Conservation (phyloP, 2,888 invertebrate species). For the Plebejus argus region DNA sequence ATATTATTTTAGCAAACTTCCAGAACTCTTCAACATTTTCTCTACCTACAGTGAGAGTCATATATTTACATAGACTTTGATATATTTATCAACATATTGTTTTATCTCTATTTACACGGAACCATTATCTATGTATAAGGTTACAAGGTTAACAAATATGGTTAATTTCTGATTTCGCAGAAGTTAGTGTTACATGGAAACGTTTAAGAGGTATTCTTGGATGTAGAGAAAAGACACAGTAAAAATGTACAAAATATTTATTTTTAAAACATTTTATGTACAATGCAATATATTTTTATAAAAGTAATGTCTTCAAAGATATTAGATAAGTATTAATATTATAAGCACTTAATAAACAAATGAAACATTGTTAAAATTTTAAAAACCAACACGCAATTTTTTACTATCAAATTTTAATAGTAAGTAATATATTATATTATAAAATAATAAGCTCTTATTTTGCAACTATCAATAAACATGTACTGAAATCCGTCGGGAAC, state of each 20-base stretch:
- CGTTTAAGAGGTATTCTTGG: neutral
- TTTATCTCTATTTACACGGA: neutral
- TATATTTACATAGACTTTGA: slow-evolving; percentile 5
- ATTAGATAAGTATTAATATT: neutral
- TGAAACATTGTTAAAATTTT: too few relatives aligned
- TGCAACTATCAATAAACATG: too few relatives aligned
- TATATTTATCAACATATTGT: neutral
- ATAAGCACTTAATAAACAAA: neutral
- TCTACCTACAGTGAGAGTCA: neutral
- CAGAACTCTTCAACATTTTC: neutral
- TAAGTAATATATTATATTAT: too few relatives aligned
- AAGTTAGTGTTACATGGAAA: neutral
- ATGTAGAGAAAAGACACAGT: neutral
- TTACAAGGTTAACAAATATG: neutral
- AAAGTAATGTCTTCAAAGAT: too few relatives aligned
- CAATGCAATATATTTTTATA: neutral
- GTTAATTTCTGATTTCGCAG: neutral
- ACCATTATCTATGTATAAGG: slow-evolving; percentile 4
- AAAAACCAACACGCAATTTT: too few relatives aligned
- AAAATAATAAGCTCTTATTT: neutral
- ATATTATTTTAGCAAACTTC: too few relatives aligned
- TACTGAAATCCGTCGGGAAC: too few relatives aligned
- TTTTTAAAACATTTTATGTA: neutral
- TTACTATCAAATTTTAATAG: too few relatives aligned
- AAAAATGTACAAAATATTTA: neutral